Evolutionary conservation across 2,797 vertebrate genomes (phyloP), one percentile per base, ranked within the genome.

Genomic region (Phoebastria nigripes): DNA sequence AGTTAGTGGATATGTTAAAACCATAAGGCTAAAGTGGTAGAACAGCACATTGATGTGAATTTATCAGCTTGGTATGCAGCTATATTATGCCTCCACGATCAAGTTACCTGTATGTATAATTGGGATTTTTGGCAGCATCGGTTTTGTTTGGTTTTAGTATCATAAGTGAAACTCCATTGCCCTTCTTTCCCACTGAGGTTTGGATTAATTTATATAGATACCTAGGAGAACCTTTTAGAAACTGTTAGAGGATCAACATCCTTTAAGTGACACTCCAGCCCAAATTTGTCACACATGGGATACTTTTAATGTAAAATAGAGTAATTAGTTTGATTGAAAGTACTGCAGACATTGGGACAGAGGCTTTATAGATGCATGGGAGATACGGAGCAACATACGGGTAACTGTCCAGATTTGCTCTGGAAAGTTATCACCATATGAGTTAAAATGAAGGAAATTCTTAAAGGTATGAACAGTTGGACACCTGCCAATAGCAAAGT

Each of bases 381-480:
- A 80, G 55, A 59, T 26, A 22, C 0, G 0, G 42, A 82, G n/a
- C 63, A 73, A n/a, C 21, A 17, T 33, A 10, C 0, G 0, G 31
- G 6, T 82, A 82, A 51, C 46, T 80, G 20, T 65, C 29, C 51
- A 42, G 42, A 31, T 69, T 78, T 77, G 13, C 24, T 86, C 9
- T 46, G 33, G 16, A 12, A 49, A 69, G 49, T 56, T 86, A 41
- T 18, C 35, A 21, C 15, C 8, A 1, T 70, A 0, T 20, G 55
- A 56, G 39, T 82, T 62, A 55, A 89, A 90, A 51, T 9, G 5
- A 82, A 72, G 42, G 39, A 55, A 63, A 33, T 89, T 44, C 10
- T 39, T 79, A 31, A 59, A 94, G 44, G 2, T 63, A 8, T 47
- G 16, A 77, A 51, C 22, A 74, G 41, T 15, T 49, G 31, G 56